Evolutionary conservation across 1,140 invertebrate genomes (phyloP), one percentile per base, ranked within the genome.

Genomic region (Glossosoma conforme): DNA sequence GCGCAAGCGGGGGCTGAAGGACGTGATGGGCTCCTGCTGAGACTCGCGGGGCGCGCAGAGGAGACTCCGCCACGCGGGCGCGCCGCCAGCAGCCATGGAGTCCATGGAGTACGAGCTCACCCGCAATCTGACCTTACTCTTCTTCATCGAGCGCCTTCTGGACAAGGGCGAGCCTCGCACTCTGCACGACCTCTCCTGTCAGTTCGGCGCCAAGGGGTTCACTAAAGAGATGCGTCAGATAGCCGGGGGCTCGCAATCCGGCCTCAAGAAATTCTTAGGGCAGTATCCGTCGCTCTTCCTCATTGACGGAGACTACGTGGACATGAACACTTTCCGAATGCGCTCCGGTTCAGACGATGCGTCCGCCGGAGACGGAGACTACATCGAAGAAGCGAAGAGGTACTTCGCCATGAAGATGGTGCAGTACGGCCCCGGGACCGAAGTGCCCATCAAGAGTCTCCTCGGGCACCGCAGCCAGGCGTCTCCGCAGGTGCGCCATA

Each of bases 141-240:
- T 97, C 73, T 97, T 97, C 72, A 85, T 97, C 62, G 94, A 97
- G 73, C 85, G 91, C 65, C 76, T 97, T 44, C 80, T 97, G 77
- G 92, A 96, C 68, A 95, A 94, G 75, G 87, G 88, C 52, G 91
- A 91, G 68, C 90, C 91, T 47, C 81, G 94, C 65, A 95, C 93
- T 35, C 77, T 97, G 56, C 94, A 97, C 70, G 94, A 97, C 76
- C 79, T 97, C 48, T 93, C 90, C 64, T 97, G 94, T 74, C 92
- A 96, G 72, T 96, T 96, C 72, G 92, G 93, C 61, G 91, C 91
- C 50, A 94, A 93, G 74, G 91, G 91, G 42, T 96, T 96, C 66
- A 93, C 91, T 2, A 93, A 93, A 77, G 91, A 96, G 75, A 93
- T 92, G 89, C 77, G 89, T 57, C 91, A 94, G 74, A 95, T 96